Percentiles rank a stretch among this genome's conserved stretches.
These are phyloP conservation scores for Phodopus roborovskii DNA, from an alignment of 2,113 vertebrate genomes.

Conservation along the genomic window DNA sequence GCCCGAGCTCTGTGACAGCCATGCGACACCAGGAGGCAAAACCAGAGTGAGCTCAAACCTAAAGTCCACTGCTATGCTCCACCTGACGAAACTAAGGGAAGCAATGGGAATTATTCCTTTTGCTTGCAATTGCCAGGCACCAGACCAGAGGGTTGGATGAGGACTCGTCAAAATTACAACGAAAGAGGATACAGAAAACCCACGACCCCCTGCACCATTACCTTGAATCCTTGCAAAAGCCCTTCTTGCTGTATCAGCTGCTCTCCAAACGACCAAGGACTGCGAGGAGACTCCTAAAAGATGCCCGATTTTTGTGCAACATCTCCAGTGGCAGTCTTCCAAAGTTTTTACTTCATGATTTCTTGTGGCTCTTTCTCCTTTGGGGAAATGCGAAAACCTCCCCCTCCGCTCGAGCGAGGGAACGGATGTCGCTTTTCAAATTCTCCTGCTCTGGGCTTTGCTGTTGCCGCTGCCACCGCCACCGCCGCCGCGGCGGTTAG, in stretches of 20 bases:
- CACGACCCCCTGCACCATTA: conserved; percentile 46
- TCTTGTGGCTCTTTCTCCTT: conserved; percentile 63
- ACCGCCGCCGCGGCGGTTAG: not conserved
- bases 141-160: not conserved
- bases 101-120: not conserved
- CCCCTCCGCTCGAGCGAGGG: conserved; percentile 43
- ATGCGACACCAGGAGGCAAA: conserved; percentile 42
- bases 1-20: conserved; percentile 12
- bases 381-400: conserved; percentile 55
- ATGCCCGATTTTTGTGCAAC: conserved; percentile 66
- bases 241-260: conserved; percentile 75
- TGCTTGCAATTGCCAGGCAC: conserved; percentile 30
- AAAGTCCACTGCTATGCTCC: conserved; percentile 44
- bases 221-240: conserved; percentile 73
- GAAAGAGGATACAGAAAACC: not conserved
- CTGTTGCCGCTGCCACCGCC: not conserved
- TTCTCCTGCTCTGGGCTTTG: not conserved
- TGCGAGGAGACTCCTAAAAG: conserved; percentile 66
- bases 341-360: conserved; percentile 82
- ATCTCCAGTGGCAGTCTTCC: conserved; percentile 78
- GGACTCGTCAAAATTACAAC: not conserved
- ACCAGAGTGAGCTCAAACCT: not conserved
- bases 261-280: conserved; percentile 69
- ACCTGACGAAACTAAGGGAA: not conserved
- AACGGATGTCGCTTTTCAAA: conserved; percentile 64